Percentiles rank a stretch among this genome's conserved stretches.
phyloP scores from a whole-genome alignment of 2,888 invertebrate genomes.

The Lottia gigantea region DNA sequence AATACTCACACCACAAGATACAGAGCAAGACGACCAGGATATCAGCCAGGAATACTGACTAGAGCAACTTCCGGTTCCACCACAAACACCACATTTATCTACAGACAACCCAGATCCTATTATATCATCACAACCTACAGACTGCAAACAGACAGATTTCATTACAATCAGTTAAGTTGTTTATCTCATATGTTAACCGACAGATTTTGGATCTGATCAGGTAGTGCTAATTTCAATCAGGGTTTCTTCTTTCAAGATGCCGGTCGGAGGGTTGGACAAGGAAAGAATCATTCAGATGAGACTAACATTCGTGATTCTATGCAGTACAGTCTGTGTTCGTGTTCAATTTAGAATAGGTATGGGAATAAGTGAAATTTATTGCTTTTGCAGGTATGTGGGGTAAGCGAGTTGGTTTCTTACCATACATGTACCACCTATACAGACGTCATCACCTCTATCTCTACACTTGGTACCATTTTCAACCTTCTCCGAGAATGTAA shows the following conservation, averaged over 20 bases:
- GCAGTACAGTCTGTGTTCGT: too few species aligned
- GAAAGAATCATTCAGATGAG: too few species aligned
- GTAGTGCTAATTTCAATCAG: too few species aligned
- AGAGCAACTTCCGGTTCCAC: background rate
- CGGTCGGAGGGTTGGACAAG: too few species aligned
- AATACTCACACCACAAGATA: conserved; percentile 5
- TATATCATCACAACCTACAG: conserved; percentile 1
- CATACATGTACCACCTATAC: background rate
- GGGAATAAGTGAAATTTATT: too few species aligned
- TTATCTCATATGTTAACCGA: too few species aligned
- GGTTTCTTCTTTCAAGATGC: too few species aligned
- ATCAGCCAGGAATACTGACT: background rate
- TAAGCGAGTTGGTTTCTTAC: background rate
- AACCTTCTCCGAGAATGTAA: background rate
- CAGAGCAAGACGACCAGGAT: background rate
- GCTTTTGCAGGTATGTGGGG: too few species aligned
- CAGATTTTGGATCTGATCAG: too few species aligned
- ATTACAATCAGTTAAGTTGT: too few species aligned
- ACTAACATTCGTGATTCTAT: too few species aligned
- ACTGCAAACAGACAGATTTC: background rate
- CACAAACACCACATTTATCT: background rate
- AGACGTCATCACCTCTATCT: background rate
- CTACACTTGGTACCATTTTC: background rate
- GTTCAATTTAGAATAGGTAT: too few species aligned
- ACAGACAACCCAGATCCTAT: background rate